Conservation (phyloP, 2,888 invertebrate genomes). For the Noctua comes region DNA sequence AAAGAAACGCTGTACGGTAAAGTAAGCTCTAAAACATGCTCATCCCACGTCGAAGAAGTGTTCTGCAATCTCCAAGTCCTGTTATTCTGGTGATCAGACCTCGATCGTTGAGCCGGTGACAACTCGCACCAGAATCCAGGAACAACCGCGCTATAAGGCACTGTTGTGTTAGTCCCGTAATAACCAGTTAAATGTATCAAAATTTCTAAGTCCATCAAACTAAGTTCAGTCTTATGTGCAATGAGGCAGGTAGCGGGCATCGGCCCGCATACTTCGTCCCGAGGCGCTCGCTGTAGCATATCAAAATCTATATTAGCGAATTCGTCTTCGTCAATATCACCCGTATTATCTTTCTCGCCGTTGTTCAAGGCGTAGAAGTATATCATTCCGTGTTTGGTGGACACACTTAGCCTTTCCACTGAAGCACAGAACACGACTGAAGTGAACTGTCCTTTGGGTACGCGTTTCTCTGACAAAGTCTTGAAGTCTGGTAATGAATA, state of each 20-base stretch:
- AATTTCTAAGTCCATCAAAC: conserved; percentile 91
- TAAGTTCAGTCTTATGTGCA: conserved; percentile 91
- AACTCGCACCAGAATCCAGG: conserved; percentile 98
- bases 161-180: conserved; percentile 90
- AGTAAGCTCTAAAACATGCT: conserved; percentile 97
- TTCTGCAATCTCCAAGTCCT: conserved; percentile 97
- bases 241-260: conserved; percentile 82
- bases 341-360: conserved; percentile 92
- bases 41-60: conserved; percentile 97
- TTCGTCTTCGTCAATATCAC: conserved; percentile 93
- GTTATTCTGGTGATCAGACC: conserved; percentile 96
- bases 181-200: conserved; percentile 94
- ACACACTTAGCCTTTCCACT: conserved; percentile 96
- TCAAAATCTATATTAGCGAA: conserved; percentile 87
- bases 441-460: conserved; percentile 93
- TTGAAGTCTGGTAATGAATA: conserved; percentile 93
- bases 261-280: conserved; percentile 80
- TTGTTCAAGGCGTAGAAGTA: conserved; percentile 95
- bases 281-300: conserved; percentile 83
- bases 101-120: conserved; percentile 97
- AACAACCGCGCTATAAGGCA: conserved; percentile 95
- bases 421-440: conserved; percentile 96
- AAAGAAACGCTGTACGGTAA: conserved; percentile 94
- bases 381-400: conserved; percentile 94
- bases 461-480: conserved; percentile 92